Evolutionary conservation across 2,888 invertebrate genomes (phyloP).

Genomic region (Ptilodon capucinus): DNA sequence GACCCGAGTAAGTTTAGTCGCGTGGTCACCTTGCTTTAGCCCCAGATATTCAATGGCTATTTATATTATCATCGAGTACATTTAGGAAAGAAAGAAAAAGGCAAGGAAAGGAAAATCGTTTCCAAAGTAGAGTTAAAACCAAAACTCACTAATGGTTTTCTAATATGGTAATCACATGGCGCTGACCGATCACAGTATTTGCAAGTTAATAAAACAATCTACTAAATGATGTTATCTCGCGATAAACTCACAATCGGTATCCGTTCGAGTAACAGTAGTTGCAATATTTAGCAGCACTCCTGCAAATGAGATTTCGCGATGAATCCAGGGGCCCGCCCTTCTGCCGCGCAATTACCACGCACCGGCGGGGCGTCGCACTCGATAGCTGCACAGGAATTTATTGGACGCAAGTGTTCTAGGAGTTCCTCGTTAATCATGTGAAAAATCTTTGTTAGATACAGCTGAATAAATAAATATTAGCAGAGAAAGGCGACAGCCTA

Average conservation of each 20-base stretch:
- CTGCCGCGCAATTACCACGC: slow-evolving; percentile 56
- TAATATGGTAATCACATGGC: too few species aligned
- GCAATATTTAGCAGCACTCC: slow-evolving; percentile 36
- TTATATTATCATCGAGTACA: too few species aligned
- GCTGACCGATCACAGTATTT: too few species aligned
- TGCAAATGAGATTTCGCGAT: slow-evolving; percentile 63
- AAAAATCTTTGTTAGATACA: background rate
- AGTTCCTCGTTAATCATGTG: background rate
- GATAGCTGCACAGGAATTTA: slow-evolving; percentile 54
- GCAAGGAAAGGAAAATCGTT: too few species aligned
- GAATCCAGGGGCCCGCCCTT: slow-evolving; percentile 47
- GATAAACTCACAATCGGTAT: background rate
- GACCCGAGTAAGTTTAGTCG: too few species aligned
- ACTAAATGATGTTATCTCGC: background rate
- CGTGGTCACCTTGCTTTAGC: too few species aligned
- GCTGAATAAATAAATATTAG: too few species aligned
- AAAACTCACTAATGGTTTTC: too few species aligned
- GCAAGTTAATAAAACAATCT: background rate
- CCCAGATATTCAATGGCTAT: too few species aligned
- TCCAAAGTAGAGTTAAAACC: too few species aligned
- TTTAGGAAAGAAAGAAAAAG: too few species aligned
- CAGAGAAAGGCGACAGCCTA: too few species aligned
- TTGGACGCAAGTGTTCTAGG: slow-evolving; percentile 26
- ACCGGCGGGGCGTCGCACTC: slow-evolving; percentile 45
- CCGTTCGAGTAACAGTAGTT: slow-evolving; percentile 40